phyloP scores from a whole-genome alignment of 2,797 vertebrate genomes.

The Lagorchestes hirsutus region DNA sequence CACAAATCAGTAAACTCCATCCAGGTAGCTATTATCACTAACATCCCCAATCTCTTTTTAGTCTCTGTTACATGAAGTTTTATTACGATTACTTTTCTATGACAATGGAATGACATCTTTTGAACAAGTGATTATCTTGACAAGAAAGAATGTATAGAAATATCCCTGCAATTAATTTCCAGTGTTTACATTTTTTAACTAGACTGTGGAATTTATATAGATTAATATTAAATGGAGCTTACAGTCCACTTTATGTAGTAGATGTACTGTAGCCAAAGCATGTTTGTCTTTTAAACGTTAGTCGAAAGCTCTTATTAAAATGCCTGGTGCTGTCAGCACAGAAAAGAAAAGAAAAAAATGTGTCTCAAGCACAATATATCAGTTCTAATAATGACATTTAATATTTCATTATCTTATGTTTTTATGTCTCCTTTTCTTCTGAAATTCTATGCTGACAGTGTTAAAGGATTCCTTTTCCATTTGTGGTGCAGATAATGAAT shows the following conservation, averaged over 20 bases:
- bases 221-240: conserved; percentile 85
- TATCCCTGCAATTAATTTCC: conserved; percentile 87
- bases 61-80: conserved; percentile 71
- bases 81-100: conserved; percentile 69
- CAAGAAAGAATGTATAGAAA: conserved; percentile 90
- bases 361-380: conserved; percentile 80
- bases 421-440: conserved; percentile 34
- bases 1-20: conserved; percentile 54
- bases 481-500: conserved; percentile 74
- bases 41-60: conserved; percentile 28
- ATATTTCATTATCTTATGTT: conserved; percentile 60
- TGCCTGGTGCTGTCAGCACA: conserved; percentile 77
- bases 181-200: conserved; percentile 91
- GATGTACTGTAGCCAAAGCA: conserved; percentile 81
- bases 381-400: conserved; percentile 74
- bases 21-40: conserved; percentile 59
- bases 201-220: conserved; percentile 88
- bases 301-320: conserved; percentile 80
- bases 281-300: conserved; percentile 81
- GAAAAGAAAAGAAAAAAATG: conserved; percentile 38
- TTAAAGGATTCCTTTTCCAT: conserved; percentile 59
- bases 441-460: conserved; percentile 69
- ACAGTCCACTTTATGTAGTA: conserved; percentile 80
- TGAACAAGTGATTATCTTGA: conserved; percentile 84
- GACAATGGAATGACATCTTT: conserved; percentile 76